Evolutionary conservation across 2,113 vertebrate species (phyloP).

Genomic region (Ginglymostoma cirratum): DNA sequence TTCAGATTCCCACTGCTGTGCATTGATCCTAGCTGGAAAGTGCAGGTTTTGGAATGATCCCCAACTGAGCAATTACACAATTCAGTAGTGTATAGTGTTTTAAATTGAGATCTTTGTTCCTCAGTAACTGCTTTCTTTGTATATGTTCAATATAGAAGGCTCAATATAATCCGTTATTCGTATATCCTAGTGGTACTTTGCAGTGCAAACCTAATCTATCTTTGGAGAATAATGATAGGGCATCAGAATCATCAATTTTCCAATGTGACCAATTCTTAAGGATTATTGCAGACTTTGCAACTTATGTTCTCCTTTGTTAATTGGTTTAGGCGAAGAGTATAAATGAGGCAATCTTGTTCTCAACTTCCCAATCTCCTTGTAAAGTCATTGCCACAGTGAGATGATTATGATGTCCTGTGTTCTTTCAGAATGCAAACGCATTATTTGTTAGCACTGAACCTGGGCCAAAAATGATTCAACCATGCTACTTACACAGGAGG

Average conservation of each 20-base stretch:
- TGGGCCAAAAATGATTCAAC: not conserved
- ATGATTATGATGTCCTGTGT: not conserved
- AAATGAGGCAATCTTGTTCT: not conserved
- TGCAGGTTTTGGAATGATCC: not conserved
- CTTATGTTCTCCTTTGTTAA: not conserved
- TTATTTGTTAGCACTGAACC: not conserved
- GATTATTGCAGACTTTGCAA: not conserved
- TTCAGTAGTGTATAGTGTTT: not conserved
- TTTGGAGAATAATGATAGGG: not conserved
- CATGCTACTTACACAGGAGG: not conserved
- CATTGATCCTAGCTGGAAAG: not conserved
- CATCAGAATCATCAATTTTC: not conserved
- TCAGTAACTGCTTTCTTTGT: not conserved
- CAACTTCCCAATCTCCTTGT: not conserved
- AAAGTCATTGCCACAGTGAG: not conserved
- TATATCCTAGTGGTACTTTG: not conserved
- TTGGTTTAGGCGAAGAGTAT: not conserved
- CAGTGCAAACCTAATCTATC: not conserved
- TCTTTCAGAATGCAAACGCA: not conserved
- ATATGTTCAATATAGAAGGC: not conserved
- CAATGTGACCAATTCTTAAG: not conserved
- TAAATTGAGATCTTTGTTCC: not conserved
- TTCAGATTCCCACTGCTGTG: too few relatives aligned
- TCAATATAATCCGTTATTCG: not conserved
- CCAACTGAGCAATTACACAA: not conserved